A percentile compares a stretch with the other conserved stretches of the same genome.
These are phyloP conservation scores for Acromyrmex echinatior DNA, from an alignment of 1,140 invertebrate genomes.

Conservation along the genomic window DNA sequence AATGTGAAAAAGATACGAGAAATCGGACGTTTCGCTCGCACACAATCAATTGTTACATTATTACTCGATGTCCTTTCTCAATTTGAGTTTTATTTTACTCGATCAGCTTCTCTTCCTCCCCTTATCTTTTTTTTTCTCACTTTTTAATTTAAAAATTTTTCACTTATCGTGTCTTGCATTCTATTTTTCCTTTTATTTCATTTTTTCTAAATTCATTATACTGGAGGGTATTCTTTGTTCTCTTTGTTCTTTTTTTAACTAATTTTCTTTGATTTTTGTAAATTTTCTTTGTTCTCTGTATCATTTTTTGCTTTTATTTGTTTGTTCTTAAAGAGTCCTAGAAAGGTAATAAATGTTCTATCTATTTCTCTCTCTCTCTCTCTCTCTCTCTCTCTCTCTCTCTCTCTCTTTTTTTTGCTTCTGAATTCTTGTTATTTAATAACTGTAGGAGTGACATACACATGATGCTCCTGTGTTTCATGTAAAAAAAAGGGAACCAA, in stretches of 20 bases:
- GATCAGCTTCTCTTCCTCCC: neutral
- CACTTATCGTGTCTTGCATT: too few species aligned
- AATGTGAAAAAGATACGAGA: neutral
- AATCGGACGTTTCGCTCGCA: neutral
- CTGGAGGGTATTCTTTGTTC: too few species aligned
- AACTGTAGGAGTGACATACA: neutral
- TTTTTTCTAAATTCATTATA: too few species aligned
- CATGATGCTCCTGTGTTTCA: neutral
- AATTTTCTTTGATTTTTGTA: too few species aligned
- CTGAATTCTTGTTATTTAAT: neutral
- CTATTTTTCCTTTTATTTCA: too few species aligned
- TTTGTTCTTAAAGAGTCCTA: too few species aligned
- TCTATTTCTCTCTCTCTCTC: neutral
- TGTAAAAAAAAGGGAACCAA: constrained; percentile 15
- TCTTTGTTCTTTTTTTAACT: too few species aligned
- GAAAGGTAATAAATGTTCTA: too few species aligned
- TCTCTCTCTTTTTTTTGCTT: neutral
- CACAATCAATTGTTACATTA: neutral
- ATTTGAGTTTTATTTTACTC: constrained; percentile 16
- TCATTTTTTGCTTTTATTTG: too few species aligned
- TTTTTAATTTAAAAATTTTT: neutral
- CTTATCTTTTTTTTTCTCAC: neutral
- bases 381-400: neutral
- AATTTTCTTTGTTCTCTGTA: too few species aligned
- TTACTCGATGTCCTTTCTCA: neutral